These are phyloP conservation scores for Leptura quadrifasciata DNA, from an alignment of 2,888 invertebrate genomes.

Conservation along the genomic window DNA sequence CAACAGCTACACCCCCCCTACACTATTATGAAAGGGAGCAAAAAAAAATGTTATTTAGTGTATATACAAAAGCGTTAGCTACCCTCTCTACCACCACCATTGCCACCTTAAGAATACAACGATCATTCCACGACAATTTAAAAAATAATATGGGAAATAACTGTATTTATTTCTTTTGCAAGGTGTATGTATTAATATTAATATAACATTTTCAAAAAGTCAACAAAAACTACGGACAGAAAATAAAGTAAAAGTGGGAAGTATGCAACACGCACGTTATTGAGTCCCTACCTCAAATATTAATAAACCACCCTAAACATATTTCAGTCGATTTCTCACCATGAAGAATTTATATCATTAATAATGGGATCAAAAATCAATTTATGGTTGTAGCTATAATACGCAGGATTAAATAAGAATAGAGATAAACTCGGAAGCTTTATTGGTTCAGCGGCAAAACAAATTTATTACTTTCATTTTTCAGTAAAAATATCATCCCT, in stretches of 20 bases:
- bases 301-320: background rate
- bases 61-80: too few relatives aligned
- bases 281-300: background rate
- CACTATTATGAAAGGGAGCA: too few relatives aligned
- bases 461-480: conserved; percentile 37
- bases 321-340: background rate
- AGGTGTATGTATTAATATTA: too few relatives aligned
- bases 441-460: background rate
- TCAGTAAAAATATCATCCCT: conserved; percentile 24
- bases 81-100: too few relatives aligned
- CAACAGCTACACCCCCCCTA: too few relatives aligned
- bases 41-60: too few relatives aligned
- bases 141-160: too few relatives aligned
- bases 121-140: too few relatives aligned
- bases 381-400: conserved; percentile 7
- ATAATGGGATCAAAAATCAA: conserved; percentile 4
- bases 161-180: too few relatives aligned
- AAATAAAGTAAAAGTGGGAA: background rate
- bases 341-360: conserved; percentile 1
- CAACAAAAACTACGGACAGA: background rate
- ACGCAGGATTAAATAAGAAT: conserved; percentile 1
- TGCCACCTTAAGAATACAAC: too few relatives aligned
- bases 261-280: background rate
- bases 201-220: too few relatives aligned
- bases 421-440: background rate